phyloP scores from a whole-genome alignment of 1,140 invertebrate genomes.

The Cydia amplana region DNA sequence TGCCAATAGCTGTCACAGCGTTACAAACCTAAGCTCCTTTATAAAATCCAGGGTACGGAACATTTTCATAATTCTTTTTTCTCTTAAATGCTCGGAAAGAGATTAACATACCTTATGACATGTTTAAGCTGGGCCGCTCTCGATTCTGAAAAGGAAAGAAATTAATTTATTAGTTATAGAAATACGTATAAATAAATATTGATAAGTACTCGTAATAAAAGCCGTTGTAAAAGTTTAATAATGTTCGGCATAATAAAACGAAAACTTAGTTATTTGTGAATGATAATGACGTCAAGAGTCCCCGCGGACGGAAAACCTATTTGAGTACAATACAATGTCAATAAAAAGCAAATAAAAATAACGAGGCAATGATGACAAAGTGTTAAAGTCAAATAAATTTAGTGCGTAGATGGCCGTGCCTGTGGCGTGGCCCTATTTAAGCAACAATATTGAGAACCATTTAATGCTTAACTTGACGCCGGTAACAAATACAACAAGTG shows the following conservation, averaged over 20 bases:
- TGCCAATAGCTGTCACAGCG: conserved; percentile 25
- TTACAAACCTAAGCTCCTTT: conserved; percentile 9
- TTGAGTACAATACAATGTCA: conserved; percentile 34
- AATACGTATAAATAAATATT: no score
- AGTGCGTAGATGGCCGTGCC: background rate
- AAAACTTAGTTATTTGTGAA: background rate
- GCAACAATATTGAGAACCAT: background rate
- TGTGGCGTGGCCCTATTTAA: background rate
- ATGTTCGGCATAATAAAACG: background rate
- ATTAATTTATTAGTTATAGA: conserved; percentile 26
- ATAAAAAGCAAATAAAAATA: conserved; percentile 50
- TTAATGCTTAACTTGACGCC: background rate
- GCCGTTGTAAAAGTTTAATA: background rate
- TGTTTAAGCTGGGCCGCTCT: conserved; percentile 36
- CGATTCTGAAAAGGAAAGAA: conserved; percentile 37
- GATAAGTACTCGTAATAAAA: no score
- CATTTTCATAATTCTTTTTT: conserved; percentile 22
- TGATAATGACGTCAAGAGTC: conserved; percentile 8
- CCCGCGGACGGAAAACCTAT: conserved; percentile 19
- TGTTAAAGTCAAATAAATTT: conserved; percentile 48
- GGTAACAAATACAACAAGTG: background rate
- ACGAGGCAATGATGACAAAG: conserved; percentile 46
- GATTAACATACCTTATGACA: conserved; percentile 47
- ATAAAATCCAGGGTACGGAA: background rate
- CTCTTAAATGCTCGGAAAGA: conserved; percentile 31